Conservation (phyloP, 2,113 vertebrate genomes). For the human (Homo sapiens) region GRCh38 chr1:69183001-69183500, state of each 20-base stretch:
- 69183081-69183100: constrained; percentile 24
- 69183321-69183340: constrained; percentile 61
- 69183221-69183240: not conserved
- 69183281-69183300: constrained; percentile 39
- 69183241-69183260: constrained; percentile 27
- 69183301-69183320: constrained; percentile 40
- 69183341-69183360: constrained; percentile 30
- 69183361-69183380: not conserved
- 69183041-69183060: not conserved
- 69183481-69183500: not conserved
- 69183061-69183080: not conserved
- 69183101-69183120: constrained; percentile 15
- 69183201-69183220: constrained; percentile 33
- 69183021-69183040: constrained; percentile 11
- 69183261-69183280: constrained; percentile 52
- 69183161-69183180: constrained; percentile 43
- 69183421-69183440: constrained; percentile 17
- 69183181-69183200: constrained; percentile 25
- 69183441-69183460: constrained; percentile 14
- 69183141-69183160: constrained; percentile 33
- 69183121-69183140: constrained; percentile 37
- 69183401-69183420: constrained; percentile 38
- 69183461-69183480: not conserved
- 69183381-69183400: not conserved
- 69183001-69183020: not conserved